phyloP scores from a whole-genome alignment of 2,888 invertebrate species.

The Euplexia lucipara region DNA sequence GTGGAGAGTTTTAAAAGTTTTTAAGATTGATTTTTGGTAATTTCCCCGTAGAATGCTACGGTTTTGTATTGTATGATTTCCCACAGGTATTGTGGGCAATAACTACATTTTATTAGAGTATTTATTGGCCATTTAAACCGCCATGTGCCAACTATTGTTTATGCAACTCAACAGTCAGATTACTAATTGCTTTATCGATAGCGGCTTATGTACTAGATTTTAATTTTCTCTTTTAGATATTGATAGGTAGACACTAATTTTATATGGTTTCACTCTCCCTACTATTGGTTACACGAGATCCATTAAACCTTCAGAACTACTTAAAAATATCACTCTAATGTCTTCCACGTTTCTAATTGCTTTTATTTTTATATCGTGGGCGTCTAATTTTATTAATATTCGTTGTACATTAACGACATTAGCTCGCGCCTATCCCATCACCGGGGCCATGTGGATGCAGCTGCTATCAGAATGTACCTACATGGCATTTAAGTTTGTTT shows the following conservation, averaged over 20 bases:
- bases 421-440: conserved; percentile 47
- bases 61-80: conserved; percentile 11
- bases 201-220: background rate
- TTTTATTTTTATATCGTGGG: conserved; percentile 42
- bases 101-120: conserved; percentile 30
- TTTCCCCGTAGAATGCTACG: conserved; percentile 2
- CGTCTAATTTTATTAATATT: conserved; percentile 39
- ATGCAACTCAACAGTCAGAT: background rate
- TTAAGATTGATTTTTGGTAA: no score
- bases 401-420: conserved; percentile 47
- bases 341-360: conserved; percentile 44
- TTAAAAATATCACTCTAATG: conserved; percentile 16
- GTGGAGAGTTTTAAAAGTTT: no score
- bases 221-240: no score
- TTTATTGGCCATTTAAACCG: conserved; percentile 21
- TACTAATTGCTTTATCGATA: conserved; percentile 13
- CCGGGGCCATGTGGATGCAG: conserved; percentile 74
- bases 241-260: no score
- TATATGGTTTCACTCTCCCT: background rate
- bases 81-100: no score
- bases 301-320: conserved; percentile 8
- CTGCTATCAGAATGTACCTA: conserved; percentile 66
- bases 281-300: background rate
- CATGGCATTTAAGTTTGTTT: conserved; percentile 75
- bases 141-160: conserved; percentile 20